phyloP scores from a whole-genome alignment of 2,797 vertebrate species.

The Emys orbicularis region DNA sequence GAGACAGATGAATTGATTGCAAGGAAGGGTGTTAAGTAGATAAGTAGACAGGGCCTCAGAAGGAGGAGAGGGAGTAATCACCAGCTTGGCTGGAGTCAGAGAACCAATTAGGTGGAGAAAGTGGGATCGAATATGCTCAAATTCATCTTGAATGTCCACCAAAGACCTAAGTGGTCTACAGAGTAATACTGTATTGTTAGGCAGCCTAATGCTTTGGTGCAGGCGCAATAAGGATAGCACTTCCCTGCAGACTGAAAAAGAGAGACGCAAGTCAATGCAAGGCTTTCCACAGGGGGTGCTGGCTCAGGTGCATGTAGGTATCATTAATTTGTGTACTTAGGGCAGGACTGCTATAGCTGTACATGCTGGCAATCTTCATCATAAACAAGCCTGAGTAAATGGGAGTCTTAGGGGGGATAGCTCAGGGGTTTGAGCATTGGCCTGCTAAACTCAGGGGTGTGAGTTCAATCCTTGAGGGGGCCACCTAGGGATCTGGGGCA shows the following conservation, averaged over 20 bases:
- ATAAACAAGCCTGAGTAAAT: neutral
- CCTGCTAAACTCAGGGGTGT: too few species aligned
- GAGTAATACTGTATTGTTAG: neutral
- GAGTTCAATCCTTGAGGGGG: too few species aligned
- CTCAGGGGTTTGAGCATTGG: too few species aligned
- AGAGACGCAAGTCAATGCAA: neutral
- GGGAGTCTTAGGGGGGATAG: neutral
- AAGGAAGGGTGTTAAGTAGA: neutral
- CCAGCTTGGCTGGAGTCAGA: neutral
- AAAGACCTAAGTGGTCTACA: neutral
- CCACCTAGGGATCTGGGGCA: too few species aligned
- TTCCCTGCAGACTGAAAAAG: neutral
- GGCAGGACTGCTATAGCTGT: neutral
- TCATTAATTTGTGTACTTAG: fast-evolving
- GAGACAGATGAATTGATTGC: neutral
- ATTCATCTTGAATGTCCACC: neutral
- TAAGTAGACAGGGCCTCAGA: neutral
- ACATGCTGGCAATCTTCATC: neutral
- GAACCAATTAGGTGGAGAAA: neutral
- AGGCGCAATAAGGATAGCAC: neutral
- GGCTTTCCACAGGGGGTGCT: neutral
- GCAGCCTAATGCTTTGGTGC: neutral
- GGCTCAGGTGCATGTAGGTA: neutral
- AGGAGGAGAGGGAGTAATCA: neutral
- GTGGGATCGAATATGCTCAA: neutral